Base-by-base conservation (phyloP, 2,113 vertebrate species). In the Taurulus bubalis region DNA sequence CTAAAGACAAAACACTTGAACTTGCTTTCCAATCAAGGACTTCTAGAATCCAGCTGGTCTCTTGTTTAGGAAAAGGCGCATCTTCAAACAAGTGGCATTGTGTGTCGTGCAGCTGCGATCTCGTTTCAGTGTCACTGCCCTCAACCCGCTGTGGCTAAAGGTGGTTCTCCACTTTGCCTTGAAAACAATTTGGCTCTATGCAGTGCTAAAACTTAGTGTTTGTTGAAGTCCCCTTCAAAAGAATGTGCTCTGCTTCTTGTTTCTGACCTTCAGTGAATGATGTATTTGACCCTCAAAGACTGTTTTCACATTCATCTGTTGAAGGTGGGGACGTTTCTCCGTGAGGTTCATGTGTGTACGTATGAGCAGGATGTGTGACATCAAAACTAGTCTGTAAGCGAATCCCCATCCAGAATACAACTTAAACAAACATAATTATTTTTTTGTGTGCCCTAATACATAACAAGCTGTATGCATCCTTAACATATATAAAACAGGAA, bases 1-100 rank as follows among this genome's bases (percentile, higher is more conserved):
- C 75, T 66, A 60, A 83, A 79, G 58, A 83, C 67, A 89, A 85
- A 80, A 75, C 80, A 75, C 86, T 91, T 75, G 67, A 90, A 84
- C 80, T 84, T 71, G 77, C 78, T 80, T 78, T 84, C 32, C 64
- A 88, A 77, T 87, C 32, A 80, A 75, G 85, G 74, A 72, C 84
- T 71, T 72, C 49, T 24, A 60, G 8, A 49, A 32, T 32, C 80
- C 89, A 92, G 90, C 87, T 89, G 85, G 84, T 83, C 85, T 84
- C 53, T 85, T 85, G 72, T 91, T 75, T 65, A 1, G 26, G 36
- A 16, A 32, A 22, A 56, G 67, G 40, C 6, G 0, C 34, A 6
- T 68, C 65, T 63, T 60, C 65, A 72, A 87, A 73, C 69, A 71
- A 87, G 80, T 6, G 53, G 66, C 69, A 76, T 77, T 81, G 67